A percentile compares a stretch with the other conserved stretches of the same genome.
phyloP scores from a whole-genome alignment of 2,888 invertebrate genomes.

The Napeogenes inachia region DNA sequence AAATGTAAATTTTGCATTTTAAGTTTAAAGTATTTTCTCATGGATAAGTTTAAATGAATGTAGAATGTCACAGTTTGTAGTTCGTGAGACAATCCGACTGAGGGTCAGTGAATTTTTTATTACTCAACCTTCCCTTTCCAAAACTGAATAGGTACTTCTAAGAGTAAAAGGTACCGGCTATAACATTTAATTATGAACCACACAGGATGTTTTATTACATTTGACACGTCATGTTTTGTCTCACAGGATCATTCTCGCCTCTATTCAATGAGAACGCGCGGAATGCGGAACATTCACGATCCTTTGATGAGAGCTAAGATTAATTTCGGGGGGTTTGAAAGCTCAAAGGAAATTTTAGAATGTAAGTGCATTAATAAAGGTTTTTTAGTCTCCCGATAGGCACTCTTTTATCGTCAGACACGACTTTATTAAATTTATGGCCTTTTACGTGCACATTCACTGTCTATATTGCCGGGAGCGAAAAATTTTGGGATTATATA shows the following conservation, averaged over 20 bases:
- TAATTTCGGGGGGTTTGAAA: conserved; percentile 65
- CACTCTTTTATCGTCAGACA: conserved; percentile 61
- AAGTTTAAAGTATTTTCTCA: conserved; percentile 68
- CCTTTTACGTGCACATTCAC: conserved; percentile 63
- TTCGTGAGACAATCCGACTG: conserved; percentile 36
- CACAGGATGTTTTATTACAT: conserved; percentile 24
- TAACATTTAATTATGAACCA: conserved; percentile 56
- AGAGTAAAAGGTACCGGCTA: conserved; percentile 43
- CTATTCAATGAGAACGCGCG: conserved; percentile 51
- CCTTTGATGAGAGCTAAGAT: conserved; percentile 73
- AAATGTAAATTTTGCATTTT: conserved; percentile 68
- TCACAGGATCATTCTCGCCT: conserved; percentile 34
- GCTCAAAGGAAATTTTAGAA: conserved; percentile 74
- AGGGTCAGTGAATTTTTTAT: conserved; percentile 63
- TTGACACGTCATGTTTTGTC: conserved; percentile 29
- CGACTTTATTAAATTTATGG: conserved; percentile 72
- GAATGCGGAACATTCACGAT: conserved; percentile 67
- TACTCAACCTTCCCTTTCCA: conserved; percentile 52
- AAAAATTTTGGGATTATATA: conserved; percentile 41
- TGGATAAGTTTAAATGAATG: conserved; percentile 71
- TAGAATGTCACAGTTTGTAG: conserved; percentile 55
- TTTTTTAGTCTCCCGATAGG: conserved; percentile 56
- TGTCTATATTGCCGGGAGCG: conserved; percentile 64
- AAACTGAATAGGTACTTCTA: conserved; percentile 36
- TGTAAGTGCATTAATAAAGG: conserved; percentile 75